Evolutionary conservation across 2,797 vertebrate species (phyloP).

Genomic region (Halcyon smyrnensis): DNA sequence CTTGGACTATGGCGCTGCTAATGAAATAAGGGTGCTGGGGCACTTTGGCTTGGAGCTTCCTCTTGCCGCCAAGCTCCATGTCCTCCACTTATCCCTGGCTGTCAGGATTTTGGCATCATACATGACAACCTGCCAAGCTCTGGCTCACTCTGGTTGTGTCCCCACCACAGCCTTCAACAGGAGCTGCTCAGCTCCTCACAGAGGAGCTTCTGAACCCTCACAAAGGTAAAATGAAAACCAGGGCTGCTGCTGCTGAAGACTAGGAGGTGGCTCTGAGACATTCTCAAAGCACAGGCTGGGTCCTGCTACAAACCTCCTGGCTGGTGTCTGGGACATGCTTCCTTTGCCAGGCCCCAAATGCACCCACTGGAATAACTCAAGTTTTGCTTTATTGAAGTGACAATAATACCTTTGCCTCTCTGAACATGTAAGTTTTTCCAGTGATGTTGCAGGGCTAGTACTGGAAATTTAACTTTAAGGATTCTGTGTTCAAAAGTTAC

Average conservation of each 20-base stretch:
- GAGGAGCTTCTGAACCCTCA: background rate
- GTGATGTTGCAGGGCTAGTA: background rate
- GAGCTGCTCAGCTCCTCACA: background rate
- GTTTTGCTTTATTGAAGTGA: background rate
- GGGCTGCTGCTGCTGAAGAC: background rate
- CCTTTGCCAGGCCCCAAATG: background rate
- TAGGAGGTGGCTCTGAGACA: accelerated
- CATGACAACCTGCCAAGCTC: accelerated
- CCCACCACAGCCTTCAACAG: accelerated
- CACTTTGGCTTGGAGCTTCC: background rate
- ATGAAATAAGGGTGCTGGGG: background rate
- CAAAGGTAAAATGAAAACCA: background rate
- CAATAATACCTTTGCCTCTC: background rate
- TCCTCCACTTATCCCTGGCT: background rate
- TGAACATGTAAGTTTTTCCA: background rate
- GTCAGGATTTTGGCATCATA: background rate
- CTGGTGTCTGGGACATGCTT: accelerated
- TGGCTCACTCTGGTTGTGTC: background rate
- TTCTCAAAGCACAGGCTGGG: background rate
- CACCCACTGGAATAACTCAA: background rate
- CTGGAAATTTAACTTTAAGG: background rate
- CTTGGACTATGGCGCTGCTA: accelerated
- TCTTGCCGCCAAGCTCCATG: background rate
- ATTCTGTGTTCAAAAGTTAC: background rate
- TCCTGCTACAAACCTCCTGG: background rate